A percentile compares a stretch with the other conserved stretches of the same genome.
phyloP scores from a whole-genome alignment of 2,797 vertebrate species.

The Tapirus indicus region DNA sequence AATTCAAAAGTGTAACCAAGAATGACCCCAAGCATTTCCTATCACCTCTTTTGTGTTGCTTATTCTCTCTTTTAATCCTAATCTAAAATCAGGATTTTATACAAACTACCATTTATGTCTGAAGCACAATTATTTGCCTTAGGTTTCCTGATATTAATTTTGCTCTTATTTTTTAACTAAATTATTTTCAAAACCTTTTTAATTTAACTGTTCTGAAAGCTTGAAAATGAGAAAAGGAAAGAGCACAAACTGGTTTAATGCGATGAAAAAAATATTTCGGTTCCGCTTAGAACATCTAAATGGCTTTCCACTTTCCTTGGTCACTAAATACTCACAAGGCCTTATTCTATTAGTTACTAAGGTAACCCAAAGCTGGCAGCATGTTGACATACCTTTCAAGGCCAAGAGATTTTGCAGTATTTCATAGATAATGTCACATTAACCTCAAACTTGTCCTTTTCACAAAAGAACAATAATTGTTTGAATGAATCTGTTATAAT shows the following conservation, averaged over 20 bases:
- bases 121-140: constrained; percentile 49
- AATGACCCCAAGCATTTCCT: constrained; percentile 37
- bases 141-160: constrained; percentile 47
- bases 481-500: constrained; percentile 62
- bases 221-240: constrained; percentile 62
- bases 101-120: neutral
- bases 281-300: constrained; percentile 80
- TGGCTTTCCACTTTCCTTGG: constrained; percentile 84
- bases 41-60: constrained; percentile 15
- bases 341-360: constrained; percentile 87
- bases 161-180: constrained; percentile 64
- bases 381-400: constrained; percentile 87
- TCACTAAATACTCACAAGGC: constrained; percentile 85
- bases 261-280: constrained; percentile 56
- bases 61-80: constrained; percentile 31
- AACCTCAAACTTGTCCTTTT: constrained; percentile 82
- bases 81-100: constrained; percentile 52
- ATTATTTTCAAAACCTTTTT: constrained; percentile 53
- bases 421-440: constrained; percentile 83
- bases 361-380: constrained; percentile 86
- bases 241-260: constrained; percentile 53
- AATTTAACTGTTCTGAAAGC: constrained; percentile 51
- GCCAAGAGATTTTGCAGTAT: constrained; percentile 84
- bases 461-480: constrained; percentile 76
- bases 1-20: constrained; percentile 16